Evolutionary conservation across 2,888 invertebrate genomes (phyloP).

Genomic region (Temnothorax ravouxi): DNA sequence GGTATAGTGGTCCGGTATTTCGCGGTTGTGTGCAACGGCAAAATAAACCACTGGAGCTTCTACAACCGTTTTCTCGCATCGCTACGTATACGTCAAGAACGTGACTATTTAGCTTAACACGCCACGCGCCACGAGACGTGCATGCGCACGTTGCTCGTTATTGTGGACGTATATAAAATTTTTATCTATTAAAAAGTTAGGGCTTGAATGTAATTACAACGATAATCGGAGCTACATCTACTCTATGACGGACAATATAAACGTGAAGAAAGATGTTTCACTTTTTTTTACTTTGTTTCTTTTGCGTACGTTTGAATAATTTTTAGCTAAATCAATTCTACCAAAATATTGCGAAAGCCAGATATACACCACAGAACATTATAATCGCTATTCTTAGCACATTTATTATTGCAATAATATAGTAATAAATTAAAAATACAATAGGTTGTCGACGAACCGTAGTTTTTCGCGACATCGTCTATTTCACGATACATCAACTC

Average conservation of each 20-base stretch:
- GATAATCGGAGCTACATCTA: background rate
- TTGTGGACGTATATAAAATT: background rate
- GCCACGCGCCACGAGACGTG: background rate
- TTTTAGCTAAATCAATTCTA: background rate
- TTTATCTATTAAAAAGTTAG: constrained; percentile 13
- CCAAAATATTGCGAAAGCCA: background rate
- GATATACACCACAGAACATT: background rate
- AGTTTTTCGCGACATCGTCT: background rate
- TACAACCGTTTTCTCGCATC: constrained; percentile 32
- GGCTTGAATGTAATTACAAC: background rate
- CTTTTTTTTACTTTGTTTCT: background rate
- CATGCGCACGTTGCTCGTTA: background rate
- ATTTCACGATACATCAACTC: constrained; percentile 45
- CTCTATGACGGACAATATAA: background rate
- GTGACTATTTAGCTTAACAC: constrained; percentile 48
- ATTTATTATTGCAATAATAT: background rate
- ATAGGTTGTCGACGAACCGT: background rate
- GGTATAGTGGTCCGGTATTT: constrained; percentile 53
- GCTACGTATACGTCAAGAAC: constrained; percentile 30
- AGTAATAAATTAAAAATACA: background rate
- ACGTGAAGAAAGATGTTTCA: background rate
- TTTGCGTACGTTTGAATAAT: background rate
- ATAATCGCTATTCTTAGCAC: background rate
- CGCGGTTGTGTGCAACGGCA: constrained; percentile 48
- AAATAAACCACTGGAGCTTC: constrained; percentile 42